phyloP scores from a whole-genome alignment of 2,113 vertebrate species.

The Solenodon paradoxus region DNA sequence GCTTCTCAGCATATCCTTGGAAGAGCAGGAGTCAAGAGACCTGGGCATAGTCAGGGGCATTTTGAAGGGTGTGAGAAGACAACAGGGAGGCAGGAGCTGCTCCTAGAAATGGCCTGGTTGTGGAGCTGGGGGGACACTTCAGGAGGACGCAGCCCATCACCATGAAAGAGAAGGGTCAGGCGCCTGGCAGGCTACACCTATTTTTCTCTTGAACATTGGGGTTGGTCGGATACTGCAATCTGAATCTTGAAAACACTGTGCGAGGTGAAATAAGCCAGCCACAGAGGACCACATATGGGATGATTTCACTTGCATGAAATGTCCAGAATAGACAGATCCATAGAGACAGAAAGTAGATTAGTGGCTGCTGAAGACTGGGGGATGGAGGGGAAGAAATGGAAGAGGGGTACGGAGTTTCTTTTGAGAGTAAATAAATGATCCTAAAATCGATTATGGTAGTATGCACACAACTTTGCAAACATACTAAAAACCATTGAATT shows the following conservation, averaged over 20 bases:
- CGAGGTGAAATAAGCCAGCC: not conserved
- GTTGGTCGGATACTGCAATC: not conserved
- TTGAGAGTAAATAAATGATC: not conserved
- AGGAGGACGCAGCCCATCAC: not conserved
- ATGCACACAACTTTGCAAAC: not conserved
- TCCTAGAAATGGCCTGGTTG: not conserved
- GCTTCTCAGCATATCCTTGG: not conserved
- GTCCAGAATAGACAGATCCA: not conserved
- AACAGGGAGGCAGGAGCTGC: not conserved
- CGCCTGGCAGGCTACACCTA: not conserved
- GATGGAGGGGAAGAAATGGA: not conserved
- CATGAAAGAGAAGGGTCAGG: not conserved
- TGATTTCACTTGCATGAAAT: not conserved
- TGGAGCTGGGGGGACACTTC: not conserved
- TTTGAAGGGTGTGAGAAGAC: not conserved
- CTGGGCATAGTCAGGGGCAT: not conserved
- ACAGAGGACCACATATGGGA: not conserved
- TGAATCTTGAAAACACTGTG: not conserved
- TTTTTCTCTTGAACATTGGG: not conserved
- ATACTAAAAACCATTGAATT: not conserved
- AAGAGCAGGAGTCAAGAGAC: not conserved
- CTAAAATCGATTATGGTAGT: not conserved
- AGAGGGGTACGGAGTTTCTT: not conserved
- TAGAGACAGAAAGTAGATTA: not conserved
- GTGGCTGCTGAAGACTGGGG: not conserved